Base-by-base conservation (phyloP, 2,888 invertebrate genomes). In the Cerastis rubricosa region DNA sequence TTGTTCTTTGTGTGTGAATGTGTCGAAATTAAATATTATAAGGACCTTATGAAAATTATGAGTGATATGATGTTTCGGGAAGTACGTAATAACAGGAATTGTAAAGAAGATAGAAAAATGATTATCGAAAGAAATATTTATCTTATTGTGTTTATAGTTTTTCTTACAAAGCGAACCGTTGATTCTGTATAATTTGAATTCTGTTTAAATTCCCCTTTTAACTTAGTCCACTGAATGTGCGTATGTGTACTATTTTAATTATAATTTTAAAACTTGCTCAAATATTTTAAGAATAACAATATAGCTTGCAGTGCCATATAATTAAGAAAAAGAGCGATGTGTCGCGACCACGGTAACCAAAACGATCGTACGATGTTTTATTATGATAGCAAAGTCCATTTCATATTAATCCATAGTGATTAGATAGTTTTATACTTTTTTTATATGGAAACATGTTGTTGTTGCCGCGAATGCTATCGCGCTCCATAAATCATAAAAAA, bases 301-400 rank as follows among this genome's bases (percentile, higher is more conserved):
- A 43, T 43, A 65, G 73, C 76, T 76, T 85, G 71, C 49, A 40
- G 67, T 74, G 70, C 71, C 66, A 76, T 78, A 82, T 63, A 67
- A 49, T 12, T 78, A 63, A 66, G 4, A 25, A 49, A 49, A 0
- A 29, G 3, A 22, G 40, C 29, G n/a, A 29, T 78, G 0, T 57
- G 35, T 43, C n/a, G 54, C 45, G 43, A 54, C 47, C 7, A 35
- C 17, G 8, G 25, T 17, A 67, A 61, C 1, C 25, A 5, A 14
- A 57, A 25, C 9, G 22, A 51, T 82, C 66, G 45, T n/a, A 63
- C 12, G 76, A 54, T 81, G 43, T 65, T 71, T 22, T 47, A 35
- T 29, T 63, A 54, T 14, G 83, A 49, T 49, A 82, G 9, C 47
- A 25, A 76, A 82, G 76, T 67, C 29, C 76, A 75, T 35, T 65